These are phyloP conservation scores for Grapholita molesta DNA, from an alignment of 1,140 invertebrate species.

Conservation along the genomic window DNA sequence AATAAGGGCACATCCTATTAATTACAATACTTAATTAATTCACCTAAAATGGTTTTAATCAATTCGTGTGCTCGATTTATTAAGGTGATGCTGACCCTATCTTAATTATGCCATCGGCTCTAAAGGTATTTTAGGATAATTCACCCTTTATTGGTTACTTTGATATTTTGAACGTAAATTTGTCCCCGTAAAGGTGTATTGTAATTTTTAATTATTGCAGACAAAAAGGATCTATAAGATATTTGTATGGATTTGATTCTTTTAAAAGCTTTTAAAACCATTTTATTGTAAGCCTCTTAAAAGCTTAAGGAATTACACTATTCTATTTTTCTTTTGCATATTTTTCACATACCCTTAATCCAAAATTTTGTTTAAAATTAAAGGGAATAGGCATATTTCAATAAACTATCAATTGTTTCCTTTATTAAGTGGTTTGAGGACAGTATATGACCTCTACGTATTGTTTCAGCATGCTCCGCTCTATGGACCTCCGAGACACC, in stretches of 20 bases:
- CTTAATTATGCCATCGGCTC: constrained; percentile 24
- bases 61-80: constrained; percentile 71
- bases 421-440: neutral
- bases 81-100: constrained; percentile 44
- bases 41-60: constrained; percentile 76
- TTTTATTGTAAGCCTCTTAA: neutral
- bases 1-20: constrained; percentile 76
- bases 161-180: constrained; percentile 15
- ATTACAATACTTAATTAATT: constrained; percentile 78
- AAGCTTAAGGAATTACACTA: too few relatives aligned
- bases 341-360: too few relatives aligned
- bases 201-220: constrained; percentile 2
- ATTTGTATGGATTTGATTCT: neutral
- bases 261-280: neutral
- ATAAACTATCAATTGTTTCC: neutral
- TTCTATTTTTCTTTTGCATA: too few relatives aligned
- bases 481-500: constrained; percentile 83
- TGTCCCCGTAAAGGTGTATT: neutral
- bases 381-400: too few relatives aligned
- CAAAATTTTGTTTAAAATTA: too few relatives aligned
- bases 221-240: neutral
- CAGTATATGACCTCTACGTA: constrained; percentile 20
- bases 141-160: constrained; percentile 9
- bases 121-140: constrained; percentile 4
- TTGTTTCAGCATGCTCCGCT: constrained; percentile 85